Evolutionary conservation across 2,113 vertebrate species (phyloP), one percentile per base, ranked within the genome.

Genomic region (Sialia sialis): DNA sequence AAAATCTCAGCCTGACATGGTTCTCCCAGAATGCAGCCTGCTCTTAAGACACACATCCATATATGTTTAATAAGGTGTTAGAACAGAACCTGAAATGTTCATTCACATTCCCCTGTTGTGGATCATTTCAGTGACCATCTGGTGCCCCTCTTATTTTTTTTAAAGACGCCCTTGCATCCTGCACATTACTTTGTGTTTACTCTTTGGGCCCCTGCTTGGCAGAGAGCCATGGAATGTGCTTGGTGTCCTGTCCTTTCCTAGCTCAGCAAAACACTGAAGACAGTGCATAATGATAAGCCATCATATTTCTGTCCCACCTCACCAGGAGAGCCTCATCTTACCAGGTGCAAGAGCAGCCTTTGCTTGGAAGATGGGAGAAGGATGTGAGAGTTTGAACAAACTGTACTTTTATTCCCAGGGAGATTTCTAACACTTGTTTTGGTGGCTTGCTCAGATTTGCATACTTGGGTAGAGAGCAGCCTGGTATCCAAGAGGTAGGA

Each of bases 121-220:
- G 62, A 91, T 90, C 58, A 48, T 84, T 92, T 91, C 59, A 79
- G 69, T 85, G 87, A 80, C 70, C 84, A 91, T 49, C 84, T 94
- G 87, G 87, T 93, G 77, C 46, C 55, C 56, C 56, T 70, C 48
- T 81, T 27, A 10, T 41, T 74, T 62, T 34, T 59, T 85, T 63
- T 29, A 22, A 69, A 76, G 74, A 54, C 0, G 0, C 44, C 59
- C 54, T 34, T 74, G 54, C 13, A 1, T 91, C 84, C 70, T 68
- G 62, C 21, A 32, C 48, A 7, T 74, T 78, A 62, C 75, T 87
- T 89, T 93, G 67, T 95, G 59, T 85, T 90, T 79, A 85, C 46
- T 51, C 75, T 79, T 83, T 91, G 87, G 88, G 91, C 89, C 89
- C 63, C 84, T 74, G 70, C 66, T 73, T 95, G 91, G 94, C 84